Evolutionary conservation across 2,113 vertebrate species (phyloP).

Genomic region (Psophia crepitans): DNA sequence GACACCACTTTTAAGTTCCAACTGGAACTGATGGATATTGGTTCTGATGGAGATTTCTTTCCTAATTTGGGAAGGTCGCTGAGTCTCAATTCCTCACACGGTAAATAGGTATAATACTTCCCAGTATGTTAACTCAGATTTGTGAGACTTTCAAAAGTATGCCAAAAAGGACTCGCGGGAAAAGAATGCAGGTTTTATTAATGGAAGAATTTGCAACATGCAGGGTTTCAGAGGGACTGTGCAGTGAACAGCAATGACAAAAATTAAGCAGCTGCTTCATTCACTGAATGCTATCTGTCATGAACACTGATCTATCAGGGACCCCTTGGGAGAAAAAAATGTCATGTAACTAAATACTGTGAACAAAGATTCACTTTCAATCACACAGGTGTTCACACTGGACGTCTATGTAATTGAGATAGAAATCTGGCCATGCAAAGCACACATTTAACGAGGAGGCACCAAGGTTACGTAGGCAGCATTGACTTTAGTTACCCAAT

Average conservation of each 20-base stretch:
- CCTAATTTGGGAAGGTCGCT: background rate
- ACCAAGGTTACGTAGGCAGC: background rate
- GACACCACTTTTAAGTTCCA: background rate
- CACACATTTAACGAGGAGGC: background rate
- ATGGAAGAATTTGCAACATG: background rate
- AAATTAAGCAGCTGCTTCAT: slow-evolving; percentile 59
- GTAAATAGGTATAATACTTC: background rate
- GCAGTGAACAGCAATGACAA: slow-evolving; percentile 31
- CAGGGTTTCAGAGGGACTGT: background rate
- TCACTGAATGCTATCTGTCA: slow-evolving; percentile 24
- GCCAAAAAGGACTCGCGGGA: background rate
- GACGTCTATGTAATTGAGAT: background rate
- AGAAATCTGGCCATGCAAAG: background rate
- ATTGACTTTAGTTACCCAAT: background rate
- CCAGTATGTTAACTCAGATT: background rate
- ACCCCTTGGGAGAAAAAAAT: slow-evolving; percentile 1
- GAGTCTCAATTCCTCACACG: background rate
- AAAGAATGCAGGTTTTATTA: background rate
- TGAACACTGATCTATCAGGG: background rate
- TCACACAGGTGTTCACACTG: slow-evolving; percentile 11
- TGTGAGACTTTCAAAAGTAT: background rate
- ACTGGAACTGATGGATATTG: background rate
- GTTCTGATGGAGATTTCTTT: background rate
- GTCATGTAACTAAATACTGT: slow-evolving; percentile 37
- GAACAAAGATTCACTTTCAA: background rate